phyloP scores from a whole-genome alignment of 2,888 invertebrate genomes.

The Capitulum mitella region DNA sequence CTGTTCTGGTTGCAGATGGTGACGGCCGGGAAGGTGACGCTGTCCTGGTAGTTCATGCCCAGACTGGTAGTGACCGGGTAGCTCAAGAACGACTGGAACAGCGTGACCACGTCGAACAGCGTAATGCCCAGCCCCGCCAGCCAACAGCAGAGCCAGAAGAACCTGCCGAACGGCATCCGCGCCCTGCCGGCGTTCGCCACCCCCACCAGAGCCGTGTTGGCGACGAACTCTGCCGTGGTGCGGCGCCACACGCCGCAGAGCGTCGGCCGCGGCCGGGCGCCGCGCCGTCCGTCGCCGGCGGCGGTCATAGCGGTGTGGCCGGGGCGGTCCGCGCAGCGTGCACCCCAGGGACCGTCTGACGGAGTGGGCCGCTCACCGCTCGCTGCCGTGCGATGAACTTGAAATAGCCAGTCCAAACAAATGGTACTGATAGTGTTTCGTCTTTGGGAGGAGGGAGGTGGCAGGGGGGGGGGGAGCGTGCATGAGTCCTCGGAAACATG shows the following conservation, averaged over 20 bases:
- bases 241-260: conserved; percentile 5
- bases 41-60: not conserved
- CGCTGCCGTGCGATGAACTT: too few relatives aligned
- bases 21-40: conserved; percentile 3
- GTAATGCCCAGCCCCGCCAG: not conserved
- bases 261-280: not conserved
- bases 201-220: not conserved
- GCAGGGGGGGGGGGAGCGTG: too few relatives aligned
- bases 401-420: too few relatives aligned
- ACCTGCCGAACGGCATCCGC: not conserved
- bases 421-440: too few relatives aligned
- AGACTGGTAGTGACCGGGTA: not conserved
- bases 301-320: too few relatives aligned
- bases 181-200: not conserved
- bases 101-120: not conserved
- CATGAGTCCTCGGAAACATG: too few relatives aligned
- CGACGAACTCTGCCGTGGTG: not conserved
- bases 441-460: too few relatives aligned
- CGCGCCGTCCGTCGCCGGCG: too few relatives aligned
- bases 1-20: conserved; percentile 20
- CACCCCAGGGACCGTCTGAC: too few relatives aligned
- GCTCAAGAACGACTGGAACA: not conserved
- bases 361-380: too few relatives aligned
- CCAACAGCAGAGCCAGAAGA: not conserved
- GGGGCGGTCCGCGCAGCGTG: too few relatives aligned